Evolutionary conservation across 2,113 vertebrate species (phyloP).

Genomic region (Vanacampus margaritifer): DNA sequence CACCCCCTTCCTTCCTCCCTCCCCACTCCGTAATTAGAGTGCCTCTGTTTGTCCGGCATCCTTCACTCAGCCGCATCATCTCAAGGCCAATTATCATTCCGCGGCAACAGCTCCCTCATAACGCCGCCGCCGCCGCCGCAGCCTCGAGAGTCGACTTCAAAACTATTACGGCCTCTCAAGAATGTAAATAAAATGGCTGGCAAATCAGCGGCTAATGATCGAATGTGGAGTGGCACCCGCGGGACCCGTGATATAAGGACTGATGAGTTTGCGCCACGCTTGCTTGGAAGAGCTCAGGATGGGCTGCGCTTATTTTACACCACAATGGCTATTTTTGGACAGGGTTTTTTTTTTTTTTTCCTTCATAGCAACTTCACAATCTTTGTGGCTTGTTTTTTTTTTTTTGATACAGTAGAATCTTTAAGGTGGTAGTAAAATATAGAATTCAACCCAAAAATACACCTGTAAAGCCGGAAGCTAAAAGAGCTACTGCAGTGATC

Average conservation of each 20-base stretch:
- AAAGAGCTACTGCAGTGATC: neutral
- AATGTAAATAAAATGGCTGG: conserved; percentile 71
- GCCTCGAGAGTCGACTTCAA: conserved; percentile 53
- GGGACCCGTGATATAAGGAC: conserved; percentile 44
- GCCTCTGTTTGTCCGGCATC: conserved; percentile 71
- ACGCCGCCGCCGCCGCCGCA: conserved; percentile 36
- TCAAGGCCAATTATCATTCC: conserved; percentile 73
- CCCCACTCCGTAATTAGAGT: conserved; percentile 75
- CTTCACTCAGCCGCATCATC: conserved; percentile 67
- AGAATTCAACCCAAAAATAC: neutral
- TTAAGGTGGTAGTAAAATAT: neutral
- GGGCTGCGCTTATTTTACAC: conserved; percentile 12
- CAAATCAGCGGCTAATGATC: conserved; percentile 69
- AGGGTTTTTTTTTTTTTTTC: conserved; percentile 21
- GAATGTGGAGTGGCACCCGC: conserved; percentile 56
- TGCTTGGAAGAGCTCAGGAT: conserved; percentile 10
- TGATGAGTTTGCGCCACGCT: conserved; percentile 13
- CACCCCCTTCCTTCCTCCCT: conserved; percentile 59
- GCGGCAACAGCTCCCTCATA: conserved; percentile 44
- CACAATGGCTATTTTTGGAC: conserved; percentile 4
- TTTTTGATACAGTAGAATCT: neutral
- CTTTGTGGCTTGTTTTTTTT: neutral
- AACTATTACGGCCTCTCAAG: conserved; percentile 65
- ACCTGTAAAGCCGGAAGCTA: neutral
- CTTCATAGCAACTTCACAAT: neutral